phyloP scores from a whole-genome alignment of 1,140 invertebrate genomes.

The Drosophila fuyamai region DNA sequence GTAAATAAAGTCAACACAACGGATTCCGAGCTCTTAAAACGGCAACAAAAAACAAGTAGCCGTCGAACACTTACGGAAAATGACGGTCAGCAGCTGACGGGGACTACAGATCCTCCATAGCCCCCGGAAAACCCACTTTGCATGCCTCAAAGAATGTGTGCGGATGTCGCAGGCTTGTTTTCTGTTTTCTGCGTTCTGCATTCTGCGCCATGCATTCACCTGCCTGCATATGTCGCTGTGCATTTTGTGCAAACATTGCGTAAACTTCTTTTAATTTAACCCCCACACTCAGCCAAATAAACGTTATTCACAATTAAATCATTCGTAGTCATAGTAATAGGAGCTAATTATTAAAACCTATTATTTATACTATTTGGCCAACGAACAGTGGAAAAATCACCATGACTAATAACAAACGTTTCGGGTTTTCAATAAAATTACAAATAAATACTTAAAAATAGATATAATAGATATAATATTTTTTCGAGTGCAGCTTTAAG shows the following conservation, averaged over 20 bases:
- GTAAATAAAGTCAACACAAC: conserved; percentile 80
- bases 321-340: too few relatives aligned
- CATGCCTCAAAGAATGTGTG: conserved; percentile 45
- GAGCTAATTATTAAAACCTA: too few relatives aligned
- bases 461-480: too few relatives aligned
- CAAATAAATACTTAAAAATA: too few relatives aligned
- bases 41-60: conserved; percentile 51
- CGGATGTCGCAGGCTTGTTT: conserved; percentile 27
- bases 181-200: conserved; percentile 1
- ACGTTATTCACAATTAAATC: background rate
- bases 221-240: conserved; percentile 68
- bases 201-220: conserved; percentile 22
- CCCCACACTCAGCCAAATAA: conserved; percentile 4
- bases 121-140: conserved; percentile 25
- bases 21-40: conserved; percentile 74
- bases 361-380: too few relatives aligned
- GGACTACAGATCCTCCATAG: background rate
- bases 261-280: conserved; percentile 79
- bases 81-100: conserved; percentile 69
- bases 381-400: too few relatives aligned
- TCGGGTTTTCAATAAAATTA: too few relatives aligned
- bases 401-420: too few relatives aligned
- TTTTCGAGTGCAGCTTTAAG: conserved; percentile 1
- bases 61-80: conserved; percentile 42
- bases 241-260: conserved; percentile 80